These are phyloP conservation scores for Frieseomelitta varia DNA, from an alignment of 1,140 invertebrate species.

Conservation along the genomic window DNA sequence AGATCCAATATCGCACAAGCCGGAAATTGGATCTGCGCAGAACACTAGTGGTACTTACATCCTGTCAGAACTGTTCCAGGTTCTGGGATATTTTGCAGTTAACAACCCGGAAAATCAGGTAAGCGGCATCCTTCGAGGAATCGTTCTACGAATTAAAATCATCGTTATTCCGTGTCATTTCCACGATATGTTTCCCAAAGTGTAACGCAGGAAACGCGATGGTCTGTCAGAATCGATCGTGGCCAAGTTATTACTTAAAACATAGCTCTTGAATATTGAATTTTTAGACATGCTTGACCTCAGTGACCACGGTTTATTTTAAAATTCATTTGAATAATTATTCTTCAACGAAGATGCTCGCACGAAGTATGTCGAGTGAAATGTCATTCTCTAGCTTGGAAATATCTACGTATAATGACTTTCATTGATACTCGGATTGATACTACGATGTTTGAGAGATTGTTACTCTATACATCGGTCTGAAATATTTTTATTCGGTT, in stretches of 20 bases:
- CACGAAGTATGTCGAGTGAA: background rate
- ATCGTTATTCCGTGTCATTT: background rate
- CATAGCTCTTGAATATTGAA: too few species aligned
- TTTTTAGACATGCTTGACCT: too few species aligned
- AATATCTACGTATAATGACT: too few species aligned
- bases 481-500: too few species aligned
- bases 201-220: background rate
- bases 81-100: slow-evolving; percentile 92
- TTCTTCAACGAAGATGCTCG: background rate
- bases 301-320: too few species aligned
- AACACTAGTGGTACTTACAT: slow-evolving; percentile 79
- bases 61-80: slow-evolving; percentile 89
- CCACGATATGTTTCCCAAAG: background rate
- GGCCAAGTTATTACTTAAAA: too few species aligned
- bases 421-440: too few species aligned
- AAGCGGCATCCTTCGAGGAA: slow-evolving; percentile 50
- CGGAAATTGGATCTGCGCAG: slow-evolving; percentile 68
- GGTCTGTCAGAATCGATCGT: too few species aligned
- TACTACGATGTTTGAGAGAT: too few species aligned
- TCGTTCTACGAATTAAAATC: background rate
- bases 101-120: slow-evolving; percentile 93
- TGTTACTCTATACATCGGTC: too few species aligned
- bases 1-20: slow-evolving; percentile 81
- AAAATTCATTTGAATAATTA: background rate
- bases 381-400: background rate